Conservation (phyloP, 2,797 vertebrate genomes). For the Brachymystax lenok region DNA sequence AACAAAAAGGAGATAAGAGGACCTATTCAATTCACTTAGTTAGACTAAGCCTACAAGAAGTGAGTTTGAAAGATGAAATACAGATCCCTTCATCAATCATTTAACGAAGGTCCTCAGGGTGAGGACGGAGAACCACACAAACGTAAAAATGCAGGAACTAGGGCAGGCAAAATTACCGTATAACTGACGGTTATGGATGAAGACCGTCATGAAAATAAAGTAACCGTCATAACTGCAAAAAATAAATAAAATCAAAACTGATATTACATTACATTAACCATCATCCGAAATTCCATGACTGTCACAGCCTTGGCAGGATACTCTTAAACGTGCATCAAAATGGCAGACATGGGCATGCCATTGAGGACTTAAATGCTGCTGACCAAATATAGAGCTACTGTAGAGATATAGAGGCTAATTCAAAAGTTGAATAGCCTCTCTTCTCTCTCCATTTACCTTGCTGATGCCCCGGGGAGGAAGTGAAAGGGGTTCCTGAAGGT, state of each 20-base stretch:
- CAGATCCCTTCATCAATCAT: not conserved
- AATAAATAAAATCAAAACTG: no score
- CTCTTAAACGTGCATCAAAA: not conserved
- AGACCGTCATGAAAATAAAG: no score
- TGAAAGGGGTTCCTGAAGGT: constrained; percentile 65
- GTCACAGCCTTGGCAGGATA: not conserved
- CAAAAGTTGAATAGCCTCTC: not conserved
- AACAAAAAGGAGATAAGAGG: not conserved
- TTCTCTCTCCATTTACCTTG: constrained; percentile 58
- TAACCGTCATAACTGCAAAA: no score
- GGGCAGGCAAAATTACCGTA: no score
- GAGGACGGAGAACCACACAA: no score
- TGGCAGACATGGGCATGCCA: not conserved
- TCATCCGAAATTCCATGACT: no score
- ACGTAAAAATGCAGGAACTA: no score
- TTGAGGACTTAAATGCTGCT: not conserved
- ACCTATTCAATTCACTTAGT: not conserved
- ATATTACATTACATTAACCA: no score
- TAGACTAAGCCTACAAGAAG: not conserved
- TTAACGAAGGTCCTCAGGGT: not conserved
- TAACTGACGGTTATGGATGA: no score
- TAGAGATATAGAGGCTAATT: not conserved
- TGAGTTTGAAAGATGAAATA: not conserved
- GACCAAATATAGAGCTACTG: no score
- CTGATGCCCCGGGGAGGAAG: constrained; percentile 72